Conservation (phyloP, 2,113 vertebrate species). For the Paralichthys olivaceus region DNA sequence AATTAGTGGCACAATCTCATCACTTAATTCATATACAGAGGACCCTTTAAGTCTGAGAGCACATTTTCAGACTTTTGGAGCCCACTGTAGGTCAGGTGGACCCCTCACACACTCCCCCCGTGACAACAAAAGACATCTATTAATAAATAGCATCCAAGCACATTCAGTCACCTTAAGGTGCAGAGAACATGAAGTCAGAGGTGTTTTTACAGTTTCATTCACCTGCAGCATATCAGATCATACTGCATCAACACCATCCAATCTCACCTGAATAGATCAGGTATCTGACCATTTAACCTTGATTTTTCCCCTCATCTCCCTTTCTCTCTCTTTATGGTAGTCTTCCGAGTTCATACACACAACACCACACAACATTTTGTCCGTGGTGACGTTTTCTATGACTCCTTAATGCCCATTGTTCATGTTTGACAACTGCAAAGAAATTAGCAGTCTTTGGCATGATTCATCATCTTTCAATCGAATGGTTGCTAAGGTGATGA, state of each 20-base stretch:
- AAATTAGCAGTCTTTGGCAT: constrained; percentile 74
- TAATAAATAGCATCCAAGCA: constrained; percentile 37
- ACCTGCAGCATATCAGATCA: constrained; percentile 39
- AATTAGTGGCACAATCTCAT: constrained; percentile 26
- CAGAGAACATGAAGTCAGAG: constrained; percentile 51
- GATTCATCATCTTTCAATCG: constrained; percentile 78
- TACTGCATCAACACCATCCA: constrained; percentile 9
- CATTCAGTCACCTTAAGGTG: constrained; percentile 33
- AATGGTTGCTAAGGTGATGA: constrained; percentile 79
- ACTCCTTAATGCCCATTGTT: constrained; percentile 69
- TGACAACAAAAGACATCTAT: constrained; percentile 27
- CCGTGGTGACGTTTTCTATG: constrained; percentile 54
- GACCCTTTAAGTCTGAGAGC: background rate
- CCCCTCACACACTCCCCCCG: constrained; percentile 9
- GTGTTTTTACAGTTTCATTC: constrained; percentile 38
- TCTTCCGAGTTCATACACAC: constrained; percentile 37
- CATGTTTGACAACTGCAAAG: constrained; percentile 75
- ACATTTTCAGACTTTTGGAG: background rate
- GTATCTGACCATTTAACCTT: constrained; percentile 13
- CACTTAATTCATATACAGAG: background rate
- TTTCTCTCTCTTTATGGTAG: constrained; percentile 22
- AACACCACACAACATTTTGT: constrained; percentile 34
- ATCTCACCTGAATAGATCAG: constrained; percentile 23
- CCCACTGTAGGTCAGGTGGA: constrained; percentile 9
- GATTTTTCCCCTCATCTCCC: background rate